A percentile compares a stretch with the other conserved stretches of the same genome.
These are phyloP conservation scores for Oncorhynchus gorbuscha DNA, from an alignment of 2,113 vertebrate genomes.

Conservation along the genomic window DNA sequence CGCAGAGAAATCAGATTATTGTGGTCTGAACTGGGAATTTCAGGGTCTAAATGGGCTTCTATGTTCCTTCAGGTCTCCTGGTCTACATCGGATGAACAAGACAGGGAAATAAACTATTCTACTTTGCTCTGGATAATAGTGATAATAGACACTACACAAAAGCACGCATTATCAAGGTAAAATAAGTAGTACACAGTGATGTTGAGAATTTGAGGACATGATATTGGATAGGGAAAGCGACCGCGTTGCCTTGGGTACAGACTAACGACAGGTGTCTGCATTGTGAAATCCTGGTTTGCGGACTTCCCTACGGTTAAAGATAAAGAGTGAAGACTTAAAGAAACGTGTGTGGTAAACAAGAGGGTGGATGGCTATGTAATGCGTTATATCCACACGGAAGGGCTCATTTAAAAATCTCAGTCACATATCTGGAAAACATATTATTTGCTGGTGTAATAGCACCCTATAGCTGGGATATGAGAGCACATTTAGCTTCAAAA, in stretches of 20 bases:
- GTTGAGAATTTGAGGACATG: not conserved
- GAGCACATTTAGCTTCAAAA: conserved; percentile 21
- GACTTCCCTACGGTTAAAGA: conserved; percentile 32
- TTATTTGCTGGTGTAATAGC: not conserved
- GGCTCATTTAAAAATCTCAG: not conserved
- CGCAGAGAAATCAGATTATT: conserved; percentile 77
- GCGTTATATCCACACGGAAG: not conserved
- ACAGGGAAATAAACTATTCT: conserved; percentile 69
- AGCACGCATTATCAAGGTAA: conserved; percentile 32
- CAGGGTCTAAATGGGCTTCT: conserved; percentile 64
- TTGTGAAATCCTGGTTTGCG: conserved; percentile 42
- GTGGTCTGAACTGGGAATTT: conserved; percentile 68
- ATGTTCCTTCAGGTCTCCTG: conserved; percentile 62
- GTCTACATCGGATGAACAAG: conserved; percentile 67
- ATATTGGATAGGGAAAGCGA: not conserved
- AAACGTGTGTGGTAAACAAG: not conserved
- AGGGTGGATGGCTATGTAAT: not conserved
- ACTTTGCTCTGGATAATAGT: conserved; percentile 68
- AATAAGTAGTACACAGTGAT: conserved; percentile 15
- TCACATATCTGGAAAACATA: not conserved
- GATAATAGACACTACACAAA: conserved; percentile 20
- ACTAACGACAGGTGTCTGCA: conserved; percentile 24
- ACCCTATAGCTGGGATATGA: conserved; percentile 1
- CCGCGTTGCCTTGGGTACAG: conserved; percentile 5
- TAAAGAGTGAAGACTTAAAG: conserved; percentile 45